phyloP scores from a whole-genome alignment of 2,113 vertebrate species.

The Petrocephalus zakoni region DNA sequence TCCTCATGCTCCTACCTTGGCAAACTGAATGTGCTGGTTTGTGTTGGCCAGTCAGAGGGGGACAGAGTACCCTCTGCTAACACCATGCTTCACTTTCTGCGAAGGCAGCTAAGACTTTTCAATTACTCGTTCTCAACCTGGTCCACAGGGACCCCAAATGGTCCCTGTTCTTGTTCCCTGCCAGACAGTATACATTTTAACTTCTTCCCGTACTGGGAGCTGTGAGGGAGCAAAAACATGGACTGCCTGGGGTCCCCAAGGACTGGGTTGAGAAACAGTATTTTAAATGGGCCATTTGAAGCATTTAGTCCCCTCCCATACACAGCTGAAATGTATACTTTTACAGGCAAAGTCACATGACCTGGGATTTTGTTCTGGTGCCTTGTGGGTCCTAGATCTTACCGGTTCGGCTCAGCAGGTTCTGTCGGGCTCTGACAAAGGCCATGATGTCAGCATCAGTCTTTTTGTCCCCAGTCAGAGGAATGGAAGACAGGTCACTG shows the following conservation, averaged over 20 bases:
- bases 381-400: not conserved
- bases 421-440: conserved; percentile 82
- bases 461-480: conserved; percentile 79
- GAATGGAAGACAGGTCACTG: conserved; percentile 54
- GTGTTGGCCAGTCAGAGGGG: not conserved
- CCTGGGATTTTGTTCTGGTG: not conserved
- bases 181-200: too few relatives aligned
- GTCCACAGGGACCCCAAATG: not conserved
- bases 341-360: not conserved
- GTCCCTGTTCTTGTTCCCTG: not conserved
- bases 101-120: not conserved
- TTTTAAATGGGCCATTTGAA: not conserved
- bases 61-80: not conserved
- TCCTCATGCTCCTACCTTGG: not conserved
- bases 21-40: not conserved
- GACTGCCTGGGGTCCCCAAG: too few relatives aligned
- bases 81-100: not conserved
- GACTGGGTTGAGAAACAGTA: too few relatives aligned
- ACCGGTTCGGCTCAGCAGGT: conserved; percentile 75
- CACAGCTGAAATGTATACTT: not conserved
- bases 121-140: not conserved
- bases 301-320: not conserved
- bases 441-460: conserved; percentile 82
- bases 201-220: too few relatives aligned
- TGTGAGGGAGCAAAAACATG: too few relatives aligned